Evolutionary conservation across 2,888 invertebrate species (phyloP).

Genomic region (Esperia sulphurella): DNA sequence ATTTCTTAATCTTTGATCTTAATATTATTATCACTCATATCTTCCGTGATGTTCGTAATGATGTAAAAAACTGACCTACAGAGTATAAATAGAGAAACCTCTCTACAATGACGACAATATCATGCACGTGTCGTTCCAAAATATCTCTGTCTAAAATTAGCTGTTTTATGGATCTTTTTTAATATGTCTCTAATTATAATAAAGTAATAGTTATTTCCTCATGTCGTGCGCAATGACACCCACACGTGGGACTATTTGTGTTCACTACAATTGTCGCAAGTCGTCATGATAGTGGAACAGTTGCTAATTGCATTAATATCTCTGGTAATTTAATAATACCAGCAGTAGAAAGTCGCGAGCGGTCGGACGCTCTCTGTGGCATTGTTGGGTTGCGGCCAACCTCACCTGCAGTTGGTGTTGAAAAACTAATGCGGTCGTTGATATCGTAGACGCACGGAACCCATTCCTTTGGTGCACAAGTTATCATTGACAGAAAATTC

Average conservation of each 20-base stretch:
- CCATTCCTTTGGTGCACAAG: neutral
- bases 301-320: conserved; percentile 11
- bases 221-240: neutral
- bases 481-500: neutral
- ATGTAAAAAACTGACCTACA: neutral
- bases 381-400: neutral
- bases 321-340: conserved; percentile 4
- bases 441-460: neutral
- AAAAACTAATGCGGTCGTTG: neutral
- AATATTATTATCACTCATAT: neutral
- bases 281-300: neutral
- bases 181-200: conserved; percentile 9
- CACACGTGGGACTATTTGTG: conserved; percentile 5
- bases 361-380: neutral
- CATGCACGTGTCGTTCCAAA: conserved; percentile 1
- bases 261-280: conserved; percentile 7
- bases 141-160: conserved; percentile 2
- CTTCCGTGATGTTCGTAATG: neutral
- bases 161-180: neutral
- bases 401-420: neutral
- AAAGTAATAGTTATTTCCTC: conserved; percentile 5
- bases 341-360: neutral
- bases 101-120: neutral
- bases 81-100: neutral
- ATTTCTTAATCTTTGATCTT: too few relatives aligned